phyloP scores from a whole-genome alignment of 2,113 vertebrate species.

The Callocephalon fimbriatum region DNA sequence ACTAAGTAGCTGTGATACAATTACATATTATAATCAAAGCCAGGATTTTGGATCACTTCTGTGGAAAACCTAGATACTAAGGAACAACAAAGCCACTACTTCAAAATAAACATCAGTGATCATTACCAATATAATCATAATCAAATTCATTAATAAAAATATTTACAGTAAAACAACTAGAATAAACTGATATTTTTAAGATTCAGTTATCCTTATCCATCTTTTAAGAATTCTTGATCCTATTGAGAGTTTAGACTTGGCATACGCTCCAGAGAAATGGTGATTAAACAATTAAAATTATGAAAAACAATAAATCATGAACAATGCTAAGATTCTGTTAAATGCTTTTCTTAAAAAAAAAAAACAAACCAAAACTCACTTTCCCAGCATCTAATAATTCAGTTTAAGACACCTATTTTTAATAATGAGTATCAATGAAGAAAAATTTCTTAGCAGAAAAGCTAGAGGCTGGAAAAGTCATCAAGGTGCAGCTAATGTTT shows the following conservation, averaged over 20 bases:
- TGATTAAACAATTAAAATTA: background rate
- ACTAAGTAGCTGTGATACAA: conserved; percentile 27
- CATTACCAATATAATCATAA: background rate
- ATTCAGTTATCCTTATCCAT: background rate
- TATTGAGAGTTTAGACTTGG: background rate
- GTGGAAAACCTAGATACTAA: conserved; percentile 19
- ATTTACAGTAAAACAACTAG: background rate
- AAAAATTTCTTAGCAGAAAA: background rate
- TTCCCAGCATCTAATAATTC: background rate
- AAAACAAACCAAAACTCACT: background rate
- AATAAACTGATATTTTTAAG: background rate
- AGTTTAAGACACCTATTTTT: background rate
- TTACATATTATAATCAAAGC: conserved; percentile 54
- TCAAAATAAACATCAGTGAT: conserved; percentile 30
- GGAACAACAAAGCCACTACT: background rate
- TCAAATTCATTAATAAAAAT: background rate
- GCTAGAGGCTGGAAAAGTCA: background rate
- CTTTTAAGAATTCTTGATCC: background rate
- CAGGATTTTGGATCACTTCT: conserved; percentile 47
- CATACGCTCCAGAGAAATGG: background rate
- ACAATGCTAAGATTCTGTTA: background rate
- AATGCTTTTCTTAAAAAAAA: background rate
- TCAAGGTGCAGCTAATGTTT: background rate
- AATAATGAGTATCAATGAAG: background rate
- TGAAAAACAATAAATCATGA: background rate